Percentiles rank a stretch among this genome's conserved stretches.
Conservation (phyloP, 2,797 vertebrate species). For the Arrhamphus sclerolepis region DNA sequence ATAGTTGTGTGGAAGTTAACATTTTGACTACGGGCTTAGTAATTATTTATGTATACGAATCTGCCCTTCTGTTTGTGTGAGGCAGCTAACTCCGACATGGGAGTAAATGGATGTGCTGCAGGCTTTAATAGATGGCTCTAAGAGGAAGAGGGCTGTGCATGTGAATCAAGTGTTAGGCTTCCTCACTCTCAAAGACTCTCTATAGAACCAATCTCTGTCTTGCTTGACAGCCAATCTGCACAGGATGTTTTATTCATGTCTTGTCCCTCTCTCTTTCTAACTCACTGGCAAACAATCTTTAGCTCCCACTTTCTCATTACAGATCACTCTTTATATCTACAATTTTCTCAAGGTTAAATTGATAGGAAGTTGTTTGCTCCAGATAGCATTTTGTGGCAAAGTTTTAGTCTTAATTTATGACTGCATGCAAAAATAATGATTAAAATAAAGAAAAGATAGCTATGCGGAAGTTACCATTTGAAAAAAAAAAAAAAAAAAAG, state of each 20-base stretch:
- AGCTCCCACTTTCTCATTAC: conserved; percentile 13
- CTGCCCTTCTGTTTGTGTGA: conserved; percentile 55
- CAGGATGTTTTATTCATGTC: conserved; percentile 53
- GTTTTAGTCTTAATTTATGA: no score
- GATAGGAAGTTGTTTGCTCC: no score
- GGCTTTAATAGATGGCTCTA: conserved; percentile 46
- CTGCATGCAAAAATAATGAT: no score
- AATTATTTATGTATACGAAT: conserved; percentile 69
- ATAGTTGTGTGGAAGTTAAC: conserved; percentile 18
- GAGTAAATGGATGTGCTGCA: conserved; percentile 54
- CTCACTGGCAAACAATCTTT: conserved; percentile 32
- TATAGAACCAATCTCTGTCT: conserved; percentile 18
- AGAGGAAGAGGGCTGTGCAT: conserved; percentile 42
- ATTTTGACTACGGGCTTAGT: conserved; percentile 22
- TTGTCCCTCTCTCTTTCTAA: conserved; percentile 11
- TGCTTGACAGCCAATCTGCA: conserved; percentile 53
- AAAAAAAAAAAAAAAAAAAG: no score
- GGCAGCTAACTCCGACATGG: conserved; percentile 38
- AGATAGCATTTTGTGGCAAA: no score
- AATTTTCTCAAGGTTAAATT: no score
- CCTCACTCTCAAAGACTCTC: conserved; percentile 20
- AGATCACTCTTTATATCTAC: no score
- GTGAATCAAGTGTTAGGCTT: conserved; percentile 45
- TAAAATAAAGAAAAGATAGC: no score
- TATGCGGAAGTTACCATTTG: no score